phyloP scores from a whole-genome alignment of 1,140 invertebrate species.

The Hestina assimilis region DNA sequence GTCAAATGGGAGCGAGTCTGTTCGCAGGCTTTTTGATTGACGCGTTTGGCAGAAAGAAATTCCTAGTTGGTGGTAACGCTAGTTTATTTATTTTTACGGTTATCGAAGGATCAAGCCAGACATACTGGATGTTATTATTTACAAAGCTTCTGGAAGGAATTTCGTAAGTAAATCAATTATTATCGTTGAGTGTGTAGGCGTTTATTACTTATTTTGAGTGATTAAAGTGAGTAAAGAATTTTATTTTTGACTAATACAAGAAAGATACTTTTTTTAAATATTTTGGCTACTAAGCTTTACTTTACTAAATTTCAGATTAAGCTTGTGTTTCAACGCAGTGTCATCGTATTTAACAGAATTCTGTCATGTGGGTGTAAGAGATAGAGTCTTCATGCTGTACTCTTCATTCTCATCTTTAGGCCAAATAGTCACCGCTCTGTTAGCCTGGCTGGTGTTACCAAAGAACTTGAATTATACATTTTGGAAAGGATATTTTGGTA shows the following conservation, averaged over 20 bases:
- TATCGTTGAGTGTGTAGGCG: no score
- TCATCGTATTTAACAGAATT: conserved; percentile 49
- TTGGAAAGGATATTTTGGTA: conserved; percentile 47
- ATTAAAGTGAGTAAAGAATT: no score
- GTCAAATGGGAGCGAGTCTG: conserved; percentile 36
- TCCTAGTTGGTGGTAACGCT: conserved; percentile 32
- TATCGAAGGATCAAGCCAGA: conserved; percentile 37
- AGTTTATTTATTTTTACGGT: conserved; percentile 33
- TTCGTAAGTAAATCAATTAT: conserved; percentile 34
- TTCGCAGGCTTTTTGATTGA: conserved; percentile 42
- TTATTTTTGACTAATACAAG: no score
- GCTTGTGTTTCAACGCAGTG: conserved; percentile 43
- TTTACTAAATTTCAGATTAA: conserved; percentile 35
- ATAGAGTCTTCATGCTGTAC: conserved; percentile 42
- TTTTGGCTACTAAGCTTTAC: no score
- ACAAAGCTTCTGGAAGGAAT: conserved; percentile 40
- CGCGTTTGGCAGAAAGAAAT: conserved; percentile 37
- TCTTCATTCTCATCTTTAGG: conserved; percentile 44
- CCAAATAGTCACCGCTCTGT: conserved; percentile 36
- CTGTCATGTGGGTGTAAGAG: conserved; percentile 41
- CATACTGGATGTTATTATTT: conserved; percentile 36
- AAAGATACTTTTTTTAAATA: no score
- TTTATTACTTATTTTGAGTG: no score
- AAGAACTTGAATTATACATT: conserved; percentile 33
- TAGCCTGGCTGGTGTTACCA: conserved; percentile 48